These are phyloP conservation scores for Spatula clypeata DNA, from an alignment of 2,797 vertebrate genomes.

Conservation along the genomic window DNA sequence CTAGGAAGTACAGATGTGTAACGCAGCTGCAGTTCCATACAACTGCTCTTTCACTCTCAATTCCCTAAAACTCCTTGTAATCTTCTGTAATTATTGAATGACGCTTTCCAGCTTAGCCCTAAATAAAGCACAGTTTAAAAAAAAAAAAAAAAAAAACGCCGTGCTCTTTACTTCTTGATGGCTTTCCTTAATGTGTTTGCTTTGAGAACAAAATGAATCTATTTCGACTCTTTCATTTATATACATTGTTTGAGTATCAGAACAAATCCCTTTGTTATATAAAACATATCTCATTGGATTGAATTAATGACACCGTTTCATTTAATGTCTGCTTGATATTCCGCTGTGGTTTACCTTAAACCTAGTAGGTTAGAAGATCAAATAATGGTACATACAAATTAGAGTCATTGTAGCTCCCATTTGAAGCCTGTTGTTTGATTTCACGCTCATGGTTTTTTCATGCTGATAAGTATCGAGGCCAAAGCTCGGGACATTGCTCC, in stretches of 20 bases:
- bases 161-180: slow-evolving; percentile 67
- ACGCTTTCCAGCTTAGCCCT: slow-evolving; percentile 99
- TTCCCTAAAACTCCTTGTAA: slow-evolving; percentile 98
- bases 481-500: background rate
- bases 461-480: slow-evolving; percentile 32
- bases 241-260: slow-evolving; percentile 77
- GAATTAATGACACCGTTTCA: slow-evolving; percentile 73
- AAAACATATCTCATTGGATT: slow-evolving; percentile 69
- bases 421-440: slow-evolving; percentile 74
- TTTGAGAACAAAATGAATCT: slow-evolving; percentile 73
- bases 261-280: slow-evolving; percentile 80
- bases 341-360: slow-evolving; percentile 74
- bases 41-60: slow-evolving; percentile 94
- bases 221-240: slow-evolving; percentile 72
- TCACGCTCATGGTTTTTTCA: slow-evolving; percentile 48
- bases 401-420: slow-evolving; percentile 48
- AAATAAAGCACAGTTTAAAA: slow-evolving; percentile 99
- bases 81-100: slow-evolving; percentile 99
- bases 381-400: slow-evolving; percentile 71
- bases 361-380: slow-evolving; percentile 75
- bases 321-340: slow-evolving; percentile 76
- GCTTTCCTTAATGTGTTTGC: slow-evolving; percentile 73
- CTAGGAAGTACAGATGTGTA: slow-evolving; percentile 85
- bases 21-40: slow-evolving; percentile 86
- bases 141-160: slow-evolving; percentile 91